Evolutionary conservation across 2,797 vertebrate species (phyloP).

Genomic region (Poecilia wingei): DNA sequence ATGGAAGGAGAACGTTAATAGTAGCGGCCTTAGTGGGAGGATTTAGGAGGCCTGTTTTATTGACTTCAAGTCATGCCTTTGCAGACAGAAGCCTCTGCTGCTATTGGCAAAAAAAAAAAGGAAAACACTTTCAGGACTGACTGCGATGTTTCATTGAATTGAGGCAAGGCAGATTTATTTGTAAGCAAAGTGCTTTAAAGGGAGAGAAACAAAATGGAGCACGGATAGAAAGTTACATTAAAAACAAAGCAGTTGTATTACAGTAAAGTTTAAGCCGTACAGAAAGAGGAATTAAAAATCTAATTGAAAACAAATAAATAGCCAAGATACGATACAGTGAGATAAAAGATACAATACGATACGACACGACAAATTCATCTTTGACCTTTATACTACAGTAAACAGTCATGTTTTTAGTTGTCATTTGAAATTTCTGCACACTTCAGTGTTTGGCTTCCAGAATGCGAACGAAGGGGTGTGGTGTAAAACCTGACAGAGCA

Average conservation of each 20-base stretch:
- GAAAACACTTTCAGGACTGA: conserved; percentile 49
- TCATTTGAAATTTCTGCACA: not conserved
- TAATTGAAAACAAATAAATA: not conserved
- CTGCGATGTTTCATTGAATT: conserved; percentile 33
- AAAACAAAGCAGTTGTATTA: not conserved
- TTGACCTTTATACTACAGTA: not conserved
- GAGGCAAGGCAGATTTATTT: not conserved
- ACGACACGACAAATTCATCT: not conserved
- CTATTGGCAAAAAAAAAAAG: conserved; percentile 31
- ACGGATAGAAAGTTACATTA: not conserved
- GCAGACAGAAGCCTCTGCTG: conserved; percentile 53
- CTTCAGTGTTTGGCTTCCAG: not conserved
- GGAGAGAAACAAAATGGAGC: not conserved
- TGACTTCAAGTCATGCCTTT: conserved; percentile 53
- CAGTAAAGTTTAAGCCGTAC: not conserved
- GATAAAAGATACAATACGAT: not conserved
- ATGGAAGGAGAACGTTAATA: conserved; percentile 49
- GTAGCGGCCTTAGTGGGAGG: conserved; percentile 53
- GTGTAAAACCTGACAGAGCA: not conserved
- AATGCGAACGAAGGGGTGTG: not conserved
- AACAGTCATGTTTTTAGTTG: not conserved
- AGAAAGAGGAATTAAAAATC: not conserved
- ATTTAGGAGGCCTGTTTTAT: conserved; percentile 66
- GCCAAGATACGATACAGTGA: not conserved
- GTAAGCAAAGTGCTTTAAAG: not conserved